Base-by-base conservation (phyloP, 1,140 invertebrate genomes). In the Pseudachorutes palmiensis region DNA sequence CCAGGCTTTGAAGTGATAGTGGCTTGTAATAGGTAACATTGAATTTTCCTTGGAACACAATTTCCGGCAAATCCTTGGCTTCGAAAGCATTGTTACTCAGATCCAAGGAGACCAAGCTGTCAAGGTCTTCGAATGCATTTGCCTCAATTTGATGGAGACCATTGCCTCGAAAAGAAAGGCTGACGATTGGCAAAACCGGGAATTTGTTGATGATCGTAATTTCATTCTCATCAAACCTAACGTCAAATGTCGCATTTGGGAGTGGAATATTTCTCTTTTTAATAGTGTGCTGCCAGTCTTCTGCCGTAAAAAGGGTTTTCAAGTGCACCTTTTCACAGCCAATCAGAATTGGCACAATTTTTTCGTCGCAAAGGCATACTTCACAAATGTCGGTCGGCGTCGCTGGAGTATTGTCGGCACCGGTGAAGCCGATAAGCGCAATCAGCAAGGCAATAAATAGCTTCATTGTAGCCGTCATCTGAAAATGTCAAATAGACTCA, bases 11-110 rank as follows among this genome's bases (percentile, higher is more conserved):
- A 1, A 70, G 29, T n/a, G 31, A 5, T 3, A 70, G 12, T 16
- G 72, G 69, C 14, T 68, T 66, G 31, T 73, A 73, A 48, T 62
- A 49, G 2, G 9, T 36, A 2, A 24, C 60, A 24, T 58, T 67
- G 22, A 62, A 48, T 28, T 36, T 48, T n/a, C 68, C 66, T n/a
- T 41, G 26, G 57, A 72, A 70, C 3, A 59, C 32, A 29, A 19
- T 32, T 62, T 72, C 71, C 2, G 36, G 26, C 26, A 72, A 33
- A 36, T 45, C 22, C 1, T 62, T 12, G 16, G 58, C 9, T 2
- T n/a, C 70, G 28, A 72, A 58, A 1, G 61, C 14, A 33, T 72
- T 72, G n/a, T 55, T 1, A 51, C 66, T 68, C 60, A 72, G 66
- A 48, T 72, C 68, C n/a, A 72, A 49, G 14, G 57, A 63, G 2